Evolutionary conservation across 2,113 vertebrate species (phyloP), one percentile per base, ranked within the genome.

Genomic region (Trichechus manatus): DNA sequence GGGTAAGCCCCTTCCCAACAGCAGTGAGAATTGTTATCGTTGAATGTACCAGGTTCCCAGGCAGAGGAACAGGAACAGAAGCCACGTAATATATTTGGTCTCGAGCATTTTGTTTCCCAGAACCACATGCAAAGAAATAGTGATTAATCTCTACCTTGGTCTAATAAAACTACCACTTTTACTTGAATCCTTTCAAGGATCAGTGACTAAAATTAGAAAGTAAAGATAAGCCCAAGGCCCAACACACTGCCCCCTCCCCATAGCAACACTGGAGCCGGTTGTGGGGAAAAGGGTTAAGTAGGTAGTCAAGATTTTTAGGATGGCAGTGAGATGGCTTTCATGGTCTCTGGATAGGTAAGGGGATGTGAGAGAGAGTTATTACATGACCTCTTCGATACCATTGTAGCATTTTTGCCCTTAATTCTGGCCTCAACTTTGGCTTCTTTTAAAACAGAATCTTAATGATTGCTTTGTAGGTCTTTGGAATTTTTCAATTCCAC

Each of bases 401-500:
- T 1, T 15, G 20, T 3, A 70, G 17, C 25, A 29, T 56, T n/a
- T 31, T 44, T 47, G 19, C 19, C 25, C 33, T 59, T 53, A n/a
- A 22, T 70, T 78, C 81, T 89, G 56, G 31, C 33, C 42, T 89
- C 82, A 19, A 36, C 42, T 79, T 25, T 66, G 78, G 42, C 42
- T 90, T 90, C 6, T 75, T 93, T 93, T 39, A 77, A 89, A 81
- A 31, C n/a, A 84, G 36, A 82, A 68, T 82, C 29, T 92, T 84
- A 90, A 27, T 88, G 66, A 36, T 82, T 78, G 42, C 20, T 17
- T 44, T 88, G 11, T 36, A 74, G 50, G 47, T 56, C 47, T 81
- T 92, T 61, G 84, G 6, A 33, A 9, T 77, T 97, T 89, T 89
- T n/a, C 61, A 81, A 7, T 17, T 96, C 81, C 10, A 56, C 61